These are phyloP conservation scores for Mormyrus iriodes DNA, from an alignment of 2,113 vertebrate species.

Conservation along the genomic window DNA sequence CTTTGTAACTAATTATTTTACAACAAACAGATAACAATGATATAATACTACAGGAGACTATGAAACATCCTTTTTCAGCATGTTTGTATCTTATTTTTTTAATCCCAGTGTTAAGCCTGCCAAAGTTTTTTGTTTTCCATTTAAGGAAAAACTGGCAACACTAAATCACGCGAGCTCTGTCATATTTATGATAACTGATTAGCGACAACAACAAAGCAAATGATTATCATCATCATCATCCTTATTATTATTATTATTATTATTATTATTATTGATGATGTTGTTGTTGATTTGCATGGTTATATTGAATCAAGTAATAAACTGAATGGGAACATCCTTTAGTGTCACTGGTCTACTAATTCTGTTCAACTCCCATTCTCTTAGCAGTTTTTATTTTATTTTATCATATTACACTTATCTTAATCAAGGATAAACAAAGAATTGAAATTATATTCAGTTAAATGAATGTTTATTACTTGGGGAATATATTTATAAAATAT, in stretches of 20 bases:
- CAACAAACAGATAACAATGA: not conserved
- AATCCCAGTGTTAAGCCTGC: too few relatives aligned
- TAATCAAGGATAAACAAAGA: not conserved
- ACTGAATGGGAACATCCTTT: not conserved
- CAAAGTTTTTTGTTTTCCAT: not conserved
- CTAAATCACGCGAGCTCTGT: not conserved
- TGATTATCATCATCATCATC: not conserved
- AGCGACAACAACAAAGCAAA: not conserved
- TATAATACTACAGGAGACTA: not conserved
- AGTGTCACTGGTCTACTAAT: not conserved
- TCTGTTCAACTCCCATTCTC: not conserved
- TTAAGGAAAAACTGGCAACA: not conserved
- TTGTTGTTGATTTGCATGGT: not conserved
- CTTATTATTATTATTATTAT: too few relatives aligned
- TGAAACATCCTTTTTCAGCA: too few relatives aligned
- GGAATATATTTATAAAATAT: not conserved
- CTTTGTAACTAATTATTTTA: not conserved
- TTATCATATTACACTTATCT: not conserved
- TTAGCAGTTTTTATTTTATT: not conserved
- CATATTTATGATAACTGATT: not conserved
- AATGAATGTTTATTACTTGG: not conserved
- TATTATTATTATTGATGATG: too few relatives aligned
- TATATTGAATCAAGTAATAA: not conserved
- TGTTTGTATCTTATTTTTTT: not conserved
- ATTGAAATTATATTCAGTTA: not conserved